Base-by-base conservation (phyloP, 2,113 vertebrate genomes). In the Dendropsophus ebraccatus region DNA sequence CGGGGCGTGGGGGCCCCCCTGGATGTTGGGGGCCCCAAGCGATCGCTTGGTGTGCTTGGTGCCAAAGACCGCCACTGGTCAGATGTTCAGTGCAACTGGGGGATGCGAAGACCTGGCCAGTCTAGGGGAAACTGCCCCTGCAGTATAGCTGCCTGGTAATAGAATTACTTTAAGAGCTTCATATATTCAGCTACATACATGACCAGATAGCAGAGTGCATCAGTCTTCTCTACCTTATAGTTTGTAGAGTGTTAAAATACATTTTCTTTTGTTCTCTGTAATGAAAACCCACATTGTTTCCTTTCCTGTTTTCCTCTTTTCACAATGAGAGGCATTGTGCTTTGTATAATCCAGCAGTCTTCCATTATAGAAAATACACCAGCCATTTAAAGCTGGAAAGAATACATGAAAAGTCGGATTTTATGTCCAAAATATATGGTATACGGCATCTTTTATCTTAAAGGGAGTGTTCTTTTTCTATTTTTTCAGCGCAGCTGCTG, bases 201-300 rank as follows among this genome's bases (percentile, higher is more conserved):
- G 28, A 77, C 32, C 47, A 56, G 30, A 56, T 78, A 78, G 28
- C 8, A 13, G 19, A 78, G 52, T 37, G 32, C 50, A 54, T 56
- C 30, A 28, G n/a, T 56, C 21, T 54, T 56, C 49, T 35, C 23
- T n/a, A 41, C 19, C 45, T 50, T 75, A 28, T 79, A 62, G 35
- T 62, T 41, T 45, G 32, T 13, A 28, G 37, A 45, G 12, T n/a
- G 76, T 6, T 79, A 79, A 58, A 37, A 79, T 58, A 60, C 23
- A 37, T 58, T 80, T 60, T 60, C n/a, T 62, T 80, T 12, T 83
- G 45, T 32, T 83, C 25, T 32, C 65, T 54, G 30, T 17, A 73
- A 83, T 83, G 67, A 83, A 72, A 83, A 83, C 81, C 67, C 81
- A 72, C 81, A 83, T 83, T 83, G 65, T 72, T 83, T 70, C 80